Percentiles rank a stretch among this genome's conserved stretches.
Conservation (phyloP, 2,888 invertebrate species). For the Cataglyphis altisquamis region DNA sequence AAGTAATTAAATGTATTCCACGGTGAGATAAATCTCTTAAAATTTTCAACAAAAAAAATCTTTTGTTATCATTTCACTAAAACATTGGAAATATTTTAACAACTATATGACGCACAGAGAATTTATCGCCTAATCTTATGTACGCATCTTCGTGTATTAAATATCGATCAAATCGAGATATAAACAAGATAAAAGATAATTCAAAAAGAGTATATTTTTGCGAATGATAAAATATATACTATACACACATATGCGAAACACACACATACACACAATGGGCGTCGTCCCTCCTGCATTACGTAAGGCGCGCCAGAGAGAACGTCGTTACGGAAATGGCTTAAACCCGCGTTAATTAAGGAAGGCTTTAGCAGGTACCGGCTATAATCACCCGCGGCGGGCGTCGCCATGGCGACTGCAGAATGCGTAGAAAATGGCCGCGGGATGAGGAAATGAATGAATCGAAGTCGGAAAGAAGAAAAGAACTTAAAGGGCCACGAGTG, state of each 20-base stretch:
- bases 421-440: constrained; percentile 74
- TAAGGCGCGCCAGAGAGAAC: constrained; percentile 51
- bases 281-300: not conserved
- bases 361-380: constrained; percentile 79
- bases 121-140: not conserved
- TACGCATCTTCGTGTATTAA: not conserved
- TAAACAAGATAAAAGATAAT: not conserved
- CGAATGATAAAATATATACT: not conserved
- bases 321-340: constrained; percentile 78
- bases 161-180: not conserved
- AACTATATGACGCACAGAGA: not conserved
- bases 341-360: constrained; percentile 82
- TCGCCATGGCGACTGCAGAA: constrained; percentile 78
- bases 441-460: constrained; percentile 75
- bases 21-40: not conserved
- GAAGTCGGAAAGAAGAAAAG: constrained; percentile 53
- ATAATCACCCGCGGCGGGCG: constrained; percentile 79
- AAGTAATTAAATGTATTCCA: not conserved
- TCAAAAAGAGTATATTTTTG: not conserved
- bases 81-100: not conserved
- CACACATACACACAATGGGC: not conserved
- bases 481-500: constrained; percentile 30
- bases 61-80: not conserved
- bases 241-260: not conserved
- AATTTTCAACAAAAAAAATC: not conserved